Percentiles rank a stretch among this genome's conserved stretches.
Evolutionary conservation across 2,888 invertebrate species (phyloP).

Genomic region (Metallyticus violacea): DNA sequence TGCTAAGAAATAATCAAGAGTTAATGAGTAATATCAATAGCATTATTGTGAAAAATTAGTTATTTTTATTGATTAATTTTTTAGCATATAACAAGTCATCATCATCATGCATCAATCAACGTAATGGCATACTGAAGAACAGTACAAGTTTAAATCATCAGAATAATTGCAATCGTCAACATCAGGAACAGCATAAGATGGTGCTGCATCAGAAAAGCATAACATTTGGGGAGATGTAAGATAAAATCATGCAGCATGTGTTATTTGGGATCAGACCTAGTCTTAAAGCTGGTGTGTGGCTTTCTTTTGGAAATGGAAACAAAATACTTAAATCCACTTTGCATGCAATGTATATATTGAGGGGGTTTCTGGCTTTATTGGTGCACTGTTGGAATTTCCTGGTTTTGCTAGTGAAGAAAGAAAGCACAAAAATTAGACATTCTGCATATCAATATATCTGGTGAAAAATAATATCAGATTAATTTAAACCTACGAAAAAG

Average conservation of each 20-base stretch:
- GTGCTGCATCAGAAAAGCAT: slow-evolving; percentile 48
- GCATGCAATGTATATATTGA: background rate
- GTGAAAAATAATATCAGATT: background rate
- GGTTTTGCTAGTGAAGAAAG: background rate
- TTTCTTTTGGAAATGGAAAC: background rate
- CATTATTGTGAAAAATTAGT: background rate
- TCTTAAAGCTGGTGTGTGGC: background rate
- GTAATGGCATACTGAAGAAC: slow-evolving; percentile 55
- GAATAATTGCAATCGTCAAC: slow-evolving; percentile 24
- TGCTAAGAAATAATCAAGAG: background rate
- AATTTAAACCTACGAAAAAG: background rate
- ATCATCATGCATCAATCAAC: slow-evolving; percentile 34
- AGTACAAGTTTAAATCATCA: slow-evolving; percentile 36
- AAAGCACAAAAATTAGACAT: background rate
- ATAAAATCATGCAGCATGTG: background rate
- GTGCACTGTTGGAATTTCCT: background rate
- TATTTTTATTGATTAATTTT: background rate
- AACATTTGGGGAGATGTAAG: slow-evolving; percentile 51
- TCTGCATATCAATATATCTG: background rate
- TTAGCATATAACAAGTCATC: background rate
- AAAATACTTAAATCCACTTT: background rate
- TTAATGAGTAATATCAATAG: background rate
- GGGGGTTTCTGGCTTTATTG: background rate
- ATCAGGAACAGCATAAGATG: slow-evolving; percentile 22
- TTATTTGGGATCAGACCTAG: background rate